Evolutionary conservation across 1,140 invertebrate genomes (phyloP), one percentile per base, ranked within the genome.

Genomic region (Drosophila miranda): DNA sequence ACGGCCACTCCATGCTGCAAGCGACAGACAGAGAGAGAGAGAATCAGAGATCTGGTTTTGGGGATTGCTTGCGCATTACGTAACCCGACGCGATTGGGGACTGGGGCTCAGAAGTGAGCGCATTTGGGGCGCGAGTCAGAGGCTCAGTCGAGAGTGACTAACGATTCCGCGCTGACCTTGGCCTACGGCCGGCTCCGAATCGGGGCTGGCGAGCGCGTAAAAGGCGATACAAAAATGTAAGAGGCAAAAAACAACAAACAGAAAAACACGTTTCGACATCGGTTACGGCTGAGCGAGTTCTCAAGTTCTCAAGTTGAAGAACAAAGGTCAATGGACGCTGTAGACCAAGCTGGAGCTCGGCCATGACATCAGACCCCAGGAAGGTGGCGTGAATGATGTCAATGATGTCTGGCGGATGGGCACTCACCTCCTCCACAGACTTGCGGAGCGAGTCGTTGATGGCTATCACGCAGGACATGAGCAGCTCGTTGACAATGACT

Each of bases 1-100:
- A 97, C 94, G 44, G 95, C 96, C 60, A 98, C 95, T 63, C 96
- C 96, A 93, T 97, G 95, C 96, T 98, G 93, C 63, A 94, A 94
- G 69, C 21, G 23, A 14, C 28, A 76, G 19, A 2, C 21, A 13
- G 44, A 3, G 7, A 14, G 38, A 76, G 55, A 5, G 34, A 28
- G 13, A 59, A 45, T 51, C 16, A 14, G 30, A 21, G 30, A 45
- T 66, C 50, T 48, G 43, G 30, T 42, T 53, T 42, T 14, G 38
- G 49, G 28, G 38, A 50, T 43, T 64, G 11, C 41, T 43, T 64
- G 11, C 34, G 41, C 21, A 87, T 86, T 86, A 86, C 82, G 82
- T 87, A 87, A 86, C 62, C 34, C 34, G 34, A 11, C 11, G 34
- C 23, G 23, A 38, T 38, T 38, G 34, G 11, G 34, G 34, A 11